A percentile compares a stretch with the other conserved stretches of the same genome.
Conservation (phyloP, 2,888 invertebrate genomes). For the Cerastis rubricosa region DNA sequence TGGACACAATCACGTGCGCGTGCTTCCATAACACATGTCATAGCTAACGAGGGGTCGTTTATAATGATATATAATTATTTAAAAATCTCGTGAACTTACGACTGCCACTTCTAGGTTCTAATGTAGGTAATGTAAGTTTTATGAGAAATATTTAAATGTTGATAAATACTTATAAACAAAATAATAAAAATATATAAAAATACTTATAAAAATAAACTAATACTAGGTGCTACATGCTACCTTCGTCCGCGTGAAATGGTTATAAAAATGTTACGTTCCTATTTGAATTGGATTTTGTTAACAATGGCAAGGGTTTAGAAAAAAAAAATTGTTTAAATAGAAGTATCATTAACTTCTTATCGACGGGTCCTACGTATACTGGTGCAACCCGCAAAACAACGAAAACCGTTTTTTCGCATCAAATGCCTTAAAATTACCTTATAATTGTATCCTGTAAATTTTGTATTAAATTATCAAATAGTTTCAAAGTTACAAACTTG, state of each 20-base stretch:
- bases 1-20: constrained; percentile 18
- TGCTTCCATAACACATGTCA: constrained; percentile 24
- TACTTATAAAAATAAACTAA: background rate
- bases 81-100: constrained; percentile 34
- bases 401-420: no score
- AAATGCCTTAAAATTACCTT: no score
- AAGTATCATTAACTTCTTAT: background rate
- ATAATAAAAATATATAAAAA: no score
- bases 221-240: background rate
- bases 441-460: no score
- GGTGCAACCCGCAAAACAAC: no score
- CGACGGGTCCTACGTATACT: no score
- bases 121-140: background rate
- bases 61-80: constrained; percentile 55
- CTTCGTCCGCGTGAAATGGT: background rate
- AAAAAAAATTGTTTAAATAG: no score
- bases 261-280: no score
- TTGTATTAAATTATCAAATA: no score
- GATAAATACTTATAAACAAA: background rate
- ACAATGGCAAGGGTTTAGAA: background rate
- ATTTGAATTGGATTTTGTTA: background rate
- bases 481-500: no score
- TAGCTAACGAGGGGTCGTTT: constrained; percentile 42
- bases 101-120: background rate
- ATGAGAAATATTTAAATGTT: background rate